Conservation (phyloP, 2,797 vertebrate species). For the Darevskia mixta region DNA sequence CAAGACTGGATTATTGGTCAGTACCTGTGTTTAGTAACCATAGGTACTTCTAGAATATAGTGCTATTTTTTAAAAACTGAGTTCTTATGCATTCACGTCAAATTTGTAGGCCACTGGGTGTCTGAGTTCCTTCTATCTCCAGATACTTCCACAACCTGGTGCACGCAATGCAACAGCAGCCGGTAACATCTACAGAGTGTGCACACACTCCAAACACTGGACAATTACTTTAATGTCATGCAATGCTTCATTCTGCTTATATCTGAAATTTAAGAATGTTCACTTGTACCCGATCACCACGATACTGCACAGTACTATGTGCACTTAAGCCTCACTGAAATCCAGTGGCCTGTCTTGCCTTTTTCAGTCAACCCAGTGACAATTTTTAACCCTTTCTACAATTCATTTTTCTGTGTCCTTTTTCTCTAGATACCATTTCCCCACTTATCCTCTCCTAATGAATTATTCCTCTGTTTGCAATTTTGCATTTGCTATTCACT, state of each 20-base stretch:
- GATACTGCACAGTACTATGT: too few species aligned
- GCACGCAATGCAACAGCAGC: neutral
- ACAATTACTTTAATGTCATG: neutral
- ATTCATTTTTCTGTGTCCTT: slow-evolving; percentile 13
- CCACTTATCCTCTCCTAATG: neutral
- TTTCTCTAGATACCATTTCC: neutral
- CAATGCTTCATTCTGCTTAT: neutral
- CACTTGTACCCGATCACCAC: neutral
- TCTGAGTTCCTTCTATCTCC: neutral
- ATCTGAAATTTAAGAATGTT: neutral
- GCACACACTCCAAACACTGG: neutral
- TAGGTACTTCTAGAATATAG: neutral
- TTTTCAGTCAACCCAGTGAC: neutral
- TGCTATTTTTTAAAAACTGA: neutral
- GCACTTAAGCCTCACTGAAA: neutral
- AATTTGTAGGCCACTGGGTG: neutral
- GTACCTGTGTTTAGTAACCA: neutral
- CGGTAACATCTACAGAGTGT: neutral
- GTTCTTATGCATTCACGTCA: too few species aligned
- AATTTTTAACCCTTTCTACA: neutral
- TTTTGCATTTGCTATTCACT: slow-evolving; percentile 14
- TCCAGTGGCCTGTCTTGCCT: neutral
- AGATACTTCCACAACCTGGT: neutral
- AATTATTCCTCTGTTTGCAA: slow-evolving; percentile 3
- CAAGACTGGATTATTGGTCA: too few species aligned